Conservation (phyloP, 2,888 invertebrate genomes). For the Epiblema foenella region DNA sequence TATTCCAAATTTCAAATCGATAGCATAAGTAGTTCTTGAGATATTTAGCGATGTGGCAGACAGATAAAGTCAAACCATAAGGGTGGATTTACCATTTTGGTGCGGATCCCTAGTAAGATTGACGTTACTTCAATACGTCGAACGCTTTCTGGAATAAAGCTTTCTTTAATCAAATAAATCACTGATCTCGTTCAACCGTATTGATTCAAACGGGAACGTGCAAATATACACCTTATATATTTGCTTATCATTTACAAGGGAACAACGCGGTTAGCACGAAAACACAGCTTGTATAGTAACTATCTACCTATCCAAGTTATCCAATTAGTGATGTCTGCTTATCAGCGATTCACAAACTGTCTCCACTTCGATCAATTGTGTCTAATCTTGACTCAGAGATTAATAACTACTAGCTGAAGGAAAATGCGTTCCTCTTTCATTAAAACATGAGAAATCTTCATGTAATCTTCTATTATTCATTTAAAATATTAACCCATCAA, state of each 20-base stretch:
- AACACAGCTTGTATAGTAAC: constrained; percentile 14
- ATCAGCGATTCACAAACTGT: background rate
- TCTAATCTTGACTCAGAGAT: background rate
- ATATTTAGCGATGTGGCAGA: too few species aligned
- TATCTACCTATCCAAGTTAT: constrained; percentile 7
- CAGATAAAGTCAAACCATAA: too few species aligned
- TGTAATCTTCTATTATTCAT: too few species aligned
- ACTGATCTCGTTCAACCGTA: background rate
- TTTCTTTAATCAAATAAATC: background rate
- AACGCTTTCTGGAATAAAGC: background rate
- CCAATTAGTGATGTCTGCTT: constrained; percentile 5
- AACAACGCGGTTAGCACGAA: background rate
- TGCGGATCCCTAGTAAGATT: too few species aligned
- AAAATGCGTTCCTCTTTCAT: too few species aligned
- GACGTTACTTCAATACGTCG: background rate
- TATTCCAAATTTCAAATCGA: too few species aligned
- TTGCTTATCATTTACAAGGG: constrained; percentile 32
- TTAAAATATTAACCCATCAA: too few species aligned
- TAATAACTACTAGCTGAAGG: background rate
- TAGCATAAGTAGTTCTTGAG: too few species aligned
- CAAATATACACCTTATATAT: constrained; percentile 26
- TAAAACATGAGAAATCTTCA: too few species aligned
- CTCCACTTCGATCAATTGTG: background rate
- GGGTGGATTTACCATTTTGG: too few species aligned
- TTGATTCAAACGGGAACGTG: background rate